Percentiles rank a stretch among this genome's conserved stretches.
phyloP scores from a whole-genome alignment of 2,888 invertebrate species.

The Lasioglossum oenotherae region DNA sequence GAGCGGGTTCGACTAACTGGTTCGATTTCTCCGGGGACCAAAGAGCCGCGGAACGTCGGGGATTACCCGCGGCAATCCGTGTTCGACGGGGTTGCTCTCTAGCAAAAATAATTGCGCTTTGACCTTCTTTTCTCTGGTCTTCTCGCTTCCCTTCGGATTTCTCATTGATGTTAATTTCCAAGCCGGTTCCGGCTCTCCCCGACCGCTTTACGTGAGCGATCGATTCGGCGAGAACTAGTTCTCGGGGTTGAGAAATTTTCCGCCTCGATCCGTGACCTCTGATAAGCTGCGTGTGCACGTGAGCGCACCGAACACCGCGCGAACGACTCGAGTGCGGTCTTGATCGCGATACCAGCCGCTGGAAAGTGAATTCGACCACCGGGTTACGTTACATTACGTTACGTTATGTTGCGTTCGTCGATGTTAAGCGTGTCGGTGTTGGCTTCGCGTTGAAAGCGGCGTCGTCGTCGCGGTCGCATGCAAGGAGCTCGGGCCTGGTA shows the following conservation, averaged over 20 bases:
- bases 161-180: neutral
- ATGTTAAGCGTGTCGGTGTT: neutral
- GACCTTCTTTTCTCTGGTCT: conserved; percentile 6
- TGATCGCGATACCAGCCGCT: conserved; percentile 48
- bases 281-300: conserved; percentile 36
- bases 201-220: conserved; percentile 29
- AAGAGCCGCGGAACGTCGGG: conserved; percentile 22
- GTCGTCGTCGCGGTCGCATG: conserved; percentile 11
- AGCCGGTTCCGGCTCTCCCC: neutral
- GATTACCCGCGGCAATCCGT: conserved; percentile 25
- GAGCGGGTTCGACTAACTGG: conserved; percentile 28
- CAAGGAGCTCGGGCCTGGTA: neutral
- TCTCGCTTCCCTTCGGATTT: neutral
- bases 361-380: conserved; percentile 46
- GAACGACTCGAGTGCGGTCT: conserved; percentile 10
- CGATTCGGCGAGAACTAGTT: conserved; percentile 37
- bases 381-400: conserved; percentile 5
- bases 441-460: conserved; percentile 22
- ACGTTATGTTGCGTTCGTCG: neutral
- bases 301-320: neutral
- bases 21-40: conserved; percentile 31
- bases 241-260: conserved; percentile 21
- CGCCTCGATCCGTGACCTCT: conserved; percentile 35
- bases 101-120: conserved; percentile 39
- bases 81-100: conserved; percentile 23